Base-by-base conservation (phyloP, 2,888 invertebrate species). In the Lomographa bimaculata region DNA sequence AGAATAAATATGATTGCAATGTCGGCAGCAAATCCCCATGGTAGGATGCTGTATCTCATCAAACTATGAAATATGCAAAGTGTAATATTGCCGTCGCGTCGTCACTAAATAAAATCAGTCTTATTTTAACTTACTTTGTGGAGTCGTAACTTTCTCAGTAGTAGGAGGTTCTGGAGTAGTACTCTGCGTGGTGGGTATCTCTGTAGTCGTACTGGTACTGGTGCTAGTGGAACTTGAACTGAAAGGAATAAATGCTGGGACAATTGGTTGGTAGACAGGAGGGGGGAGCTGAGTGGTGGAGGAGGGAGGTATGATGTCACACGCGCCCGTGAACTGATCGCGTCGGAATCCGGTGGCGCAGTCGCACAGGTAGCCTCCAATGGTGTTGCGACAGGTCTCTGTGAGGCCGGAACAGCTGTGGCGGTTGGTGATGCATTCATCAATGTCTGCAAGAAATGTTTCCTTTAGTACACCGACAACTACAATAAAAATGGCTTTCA, bases 351-450 rank as follows among this genome's bases (percentile, higher is more conserved):
- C 97, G 0, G 89, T 79, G 0, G 96, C 96, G 65, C 97, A 97
- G 18, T 92, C 92, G 67, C 97, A 97, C 3, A 90, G 78, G 71
- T 95, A 97, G 2, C 96, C 96, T 0, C 98, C 98, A 0, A 94
- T 94, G 0, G 94, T 93, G 73, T 98, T 98, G 11, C 93, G 91
- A 64, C 98, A 98, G 1, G 91, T 83, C 56, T 93, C 92, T 0
- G 90, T 84, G 0, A 84, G 66, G 0, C 78, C 74, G 0, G 85
- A 90, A 58, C 94, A 94, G 10, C 83, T 75, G 60, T 93, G 90
- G 1, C 79, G 73, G 20, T 91, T 91, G 17, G 91, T 90, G 0
- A 79, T 74, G 60, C 96, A 96, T 73, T 96, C 96, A 65, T 96
- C 93, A 38, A 95, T 91, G 69, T 96, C 96, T 96, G 78, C 60